Evolutionary conservation across 53 echinoderm and acorn worm genomes (phyloP), one percentile per base, ranked within the genome.

Genomic region (Zoroaster sp.): DNA sequence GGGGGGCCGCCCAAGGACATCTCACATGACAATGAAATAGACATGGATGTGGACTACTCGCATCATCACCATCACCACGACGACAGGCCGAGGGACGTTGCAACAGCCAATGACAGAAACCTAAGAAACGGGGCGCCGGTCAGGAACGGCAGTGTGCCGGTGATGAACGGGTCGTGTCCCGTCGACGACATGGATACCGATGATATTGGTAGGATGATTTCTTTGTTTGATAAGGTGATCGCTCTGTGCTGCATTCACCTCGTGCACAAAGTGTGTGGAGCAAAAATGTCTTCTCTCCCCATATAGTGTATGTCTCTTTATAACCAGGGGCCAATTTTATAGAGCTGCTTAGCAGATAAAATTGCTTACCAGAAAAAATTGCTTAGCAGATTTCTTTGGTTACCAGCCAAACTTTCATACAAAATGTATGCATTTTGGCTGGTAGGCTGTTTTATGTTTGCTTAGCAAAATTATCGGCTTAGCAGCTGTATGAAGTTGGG

Each of bases 131-230:
- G 90, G 40, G 80, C 90, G 73, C 73, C 90, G 47, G 91, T 91
- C 45, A 83, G 80, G 67, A 93, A 93, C 42, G 90, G 91, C 69
- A 93, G 87, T 78, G 89, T 86, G 73, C 91, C 96, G 15, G 54
- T 94, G 9, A 93, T 83, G 49, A 99, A 99, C 80, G 99, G 99
- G 53, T 91, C 94, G 55, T 94, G 96, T 85, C 92, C 91, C 41
- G 83, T 77, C 21, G 99, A 99, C 35, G 96, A 96, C 21, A 96
- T 99, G 99, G 99, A 99, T 66, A 94, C 93, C 47, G 99, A 99
- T 77, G 96, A 99, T 28, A 91, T 92, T 90, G 99, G 96, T 96
- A 52, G 68, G 89, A 18, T 38, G 54, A 78, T 37, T 32, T 46
- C 4, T 6, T 66, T 5, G 20, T 14, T 11, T 66, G 5, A 21